Evolutionary conservation across 2,888 invertebrate genomes (phyloP), one percentile per base, ranked within the genome.

Genomic region (Drosophila cognata): DNA sequence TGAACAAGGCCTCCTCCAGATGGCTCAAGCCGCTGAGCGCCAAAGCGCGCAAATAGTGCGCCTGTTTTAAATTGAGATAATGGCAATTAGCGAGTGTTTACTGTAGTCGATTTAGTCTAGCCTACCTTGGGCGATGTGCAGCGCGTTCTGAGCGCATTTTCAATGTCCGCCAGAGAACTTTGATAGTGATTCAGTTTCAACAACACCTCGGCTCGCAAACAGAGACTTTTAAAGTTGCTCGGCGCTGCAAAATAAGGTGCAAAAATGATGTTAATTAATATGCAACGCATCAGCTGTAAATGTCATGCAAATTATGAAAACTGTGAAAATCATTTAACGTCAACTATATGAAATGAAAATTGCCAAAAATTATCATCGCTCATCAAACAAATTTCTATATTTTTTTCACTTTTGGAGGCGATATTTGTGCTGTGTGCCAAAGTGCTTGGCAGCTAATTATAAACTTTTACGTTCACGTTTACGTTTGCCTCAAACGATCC

Each of bases 91-190:
- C 46, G 33, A 21, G 31, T 56, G 46, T 6, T 31, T 0, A 59
- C 43, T 76, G 51, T 55, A 35, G 1, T 1, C 18, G 2, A 13
- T 0, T 0, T 0, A 7, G 21, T 7, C 5, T 2, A 0, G 53
- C 77, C 63, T 92, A 96, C 96, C 94, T 96, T 96, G 74, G 95
- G 94, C 94, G 96, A 96, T 79, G 95, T 94, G 56, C 96, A 95
- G 77, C 95, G 94, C 65, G 94, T 91, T 81, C 94, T 94, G 59
- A 95, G 93, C 33, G 95, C 95, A 78, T 94, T 94, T 84, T 96
- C 95, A 73, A 96, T 95, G 92, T 96, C 96, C 64, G 94, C 94
- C 71, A 96, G 92, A 31, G 96, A 95, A 81, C 95, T 95, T 87
- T 94, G 94, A 83, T 94, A 94, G 85, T 94, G 93, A 79, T 94